Conservation (phyloP, 1,140 invertebrate genomes). For the Aphelenchoides avenae region DNA sequence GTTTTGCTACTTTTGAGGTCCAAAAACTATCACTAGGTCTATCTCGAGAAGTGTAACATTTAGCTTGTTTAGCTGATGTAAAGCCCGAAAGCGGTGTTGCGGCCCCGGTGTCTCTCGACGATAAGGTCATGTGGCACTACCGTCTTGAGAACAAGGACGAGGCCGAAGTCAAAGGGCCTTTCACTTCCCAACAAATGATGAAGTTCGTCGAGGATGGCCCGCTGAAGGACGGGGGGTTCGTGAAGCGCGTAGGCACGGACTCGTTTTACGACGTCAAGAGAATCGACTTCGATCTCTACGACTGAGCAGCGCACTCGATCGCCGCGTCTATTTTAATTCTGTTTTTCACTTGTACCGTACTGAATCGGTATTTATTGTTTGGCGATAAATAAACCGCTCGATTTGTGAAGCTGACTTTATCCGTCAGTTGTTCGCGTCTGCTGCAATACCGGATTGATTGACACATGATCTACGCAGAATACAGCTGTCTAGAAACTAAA, state of each 20-base stretch:
- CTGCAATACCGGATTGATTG: no score
- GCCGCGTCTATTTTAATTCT: no score
- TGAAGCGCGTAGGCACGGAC: conserved; percentile 6
- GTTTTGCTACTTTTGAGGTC: no score
- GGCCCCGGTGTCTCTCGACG: no score
- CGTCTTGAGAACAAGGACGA: conserved; percentile 10
- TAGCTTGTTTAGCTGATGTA: no score
- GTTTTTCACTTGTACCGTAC: not conserved
- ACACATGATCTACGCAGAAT: not conserved
- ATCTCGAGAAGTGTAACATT: no score
- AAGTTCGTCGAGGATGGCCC: not conserved
- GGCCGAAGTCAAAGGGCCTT: conserved; percentile 1
- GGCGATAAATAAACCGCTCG: no score
- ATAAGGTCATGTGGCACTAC: conserved; percentile 12
- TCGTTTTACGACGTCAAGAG: conserved; percentile 15
- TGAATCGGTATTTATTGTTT: not conserved
- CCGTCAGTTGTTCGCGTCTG: no score
- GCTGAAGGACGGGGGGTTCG: conserved; percentile 9
- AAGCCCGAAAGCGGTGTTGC: no score
- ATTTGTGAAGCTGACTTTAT: no score
- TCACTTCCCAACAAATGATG: conserved; percentile 2
- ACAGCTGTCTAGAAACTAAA: not conserved
- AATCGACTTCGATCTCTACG: conserved; percentile 20
- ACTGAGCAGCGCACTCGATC: no score
- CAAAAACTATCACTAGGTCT: no score